Base-by-base conservation (phyloP, 2,888 invertebrate species). In the Hylaea fasciaria region DNA sequence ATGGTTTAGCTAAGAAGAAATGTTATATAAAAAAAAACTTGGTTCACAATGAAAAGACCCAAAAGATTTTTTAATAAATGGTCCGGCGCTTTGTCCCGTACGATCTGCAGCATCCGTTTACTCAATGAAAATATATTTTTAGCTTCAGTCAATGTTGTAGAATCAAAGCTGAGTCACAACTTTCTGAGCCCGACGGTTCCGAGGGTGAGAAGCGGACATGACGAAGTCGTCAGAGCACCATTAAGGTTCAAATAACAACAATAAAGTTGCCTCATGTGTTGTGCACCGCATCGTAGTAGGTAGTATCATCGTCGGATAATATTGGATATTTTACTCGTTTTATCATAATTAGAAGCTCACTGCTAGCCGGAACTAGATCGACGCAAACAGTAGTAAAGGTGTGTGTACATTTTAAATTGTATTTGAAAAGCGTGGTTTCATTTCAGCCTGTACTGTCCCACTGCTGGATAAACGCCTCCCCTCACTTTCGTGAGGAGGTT, bases 341-440 rank as follows among this genome's bases (percentile, higher is more conserved):
- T 73, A 69, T 62, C 62, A 68, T 76, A 72, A 73, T 76, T 76
- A 75, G 66, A 62, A 73, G 71, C 71, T 73, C 67, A 73, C 66
- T 73, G 75, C 78, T 74, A 83, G 80, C 81, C 83, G 82, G 85
- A 85, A 82, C 81, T 80, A 41, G 60, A 61, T 5, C 62, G 55
- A 29, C 43, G 52, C 39, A 10, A 46, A 16, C 16, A 17, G 1
- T 29, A 61, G 56, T 71, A 70, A 73, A 66, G 73, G 63, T 62
- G 64, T 68, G 72, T 57, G 52, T 68, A 68, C 67, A 74, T 57
- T 45, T 17, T 53, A 43, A 29, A 47, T 47, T 61, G 40, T 32
- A 43, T 56, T 57, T 39, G 60, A 51, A 43, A 50, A 46, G 54
- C 39, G 40, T 35, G 3, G 9, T 3, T 35, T 3, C 2, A 22